Evolutionary conservation across 1,140 invertebrate genomes (phyloP).

Genomic region (Ostrea denselamellosa): DNA sequence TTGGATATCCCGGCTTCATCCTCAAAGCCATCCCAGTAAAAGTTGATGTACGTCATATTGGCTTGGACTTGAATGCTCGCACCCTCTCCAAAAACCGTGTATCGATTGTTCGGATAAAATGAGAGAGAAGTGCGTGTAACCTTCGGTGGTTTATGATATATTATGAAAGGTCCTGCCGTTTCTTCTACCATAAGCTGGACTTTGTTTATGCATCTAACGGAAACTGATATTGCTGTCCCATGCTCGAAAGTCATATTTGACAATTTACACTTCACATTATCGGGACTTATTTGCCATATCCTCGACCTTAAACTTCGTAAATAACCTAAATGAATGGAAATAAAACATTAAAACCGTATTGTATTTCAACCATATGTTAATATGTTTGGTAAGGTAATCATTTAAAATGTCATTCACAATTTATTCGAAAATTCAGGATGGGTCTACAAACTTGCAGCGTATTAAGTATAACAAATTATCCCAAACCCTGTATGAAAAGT

Average conservation of each 20-base stretch:
- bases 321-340: background rate
- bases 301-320: background rate
- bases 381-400: too few relatives aligned
- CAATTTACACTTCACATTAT: background rate
- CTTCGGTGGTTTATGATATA: background rate
- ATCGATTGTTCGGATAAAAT: background rate
- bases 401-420: background rate
- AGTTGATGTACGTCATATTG: background rate
- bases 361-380: too few relatives aligned
- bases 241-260: background rate
- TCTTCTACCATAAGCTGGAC: background rate
- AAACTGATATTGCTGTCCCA: background rate
- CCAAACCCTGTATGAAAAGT: too few relatives aligned
- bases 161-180: background rate
- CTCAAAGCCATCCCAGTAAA: background rate
- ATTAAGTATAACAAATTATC: too few relatives aligned
- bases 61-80: background rate
- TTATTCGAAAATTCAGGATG: background rate
- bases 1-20: background rate
- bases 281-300: background rate
- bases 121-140: background rate
- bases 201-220: constrained; percentile 22
- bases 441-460: too few relatives aligned
- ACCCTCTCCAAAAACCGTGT: background rate
- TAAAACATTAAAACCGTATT: too few relatives aligned